Percentiles rank a stretch among this genome's conserved stretches.
phyloP scores from a whole-genome alignment of 2,113 vertebrate genomes.

The Phasianus colchicus region DNA sequence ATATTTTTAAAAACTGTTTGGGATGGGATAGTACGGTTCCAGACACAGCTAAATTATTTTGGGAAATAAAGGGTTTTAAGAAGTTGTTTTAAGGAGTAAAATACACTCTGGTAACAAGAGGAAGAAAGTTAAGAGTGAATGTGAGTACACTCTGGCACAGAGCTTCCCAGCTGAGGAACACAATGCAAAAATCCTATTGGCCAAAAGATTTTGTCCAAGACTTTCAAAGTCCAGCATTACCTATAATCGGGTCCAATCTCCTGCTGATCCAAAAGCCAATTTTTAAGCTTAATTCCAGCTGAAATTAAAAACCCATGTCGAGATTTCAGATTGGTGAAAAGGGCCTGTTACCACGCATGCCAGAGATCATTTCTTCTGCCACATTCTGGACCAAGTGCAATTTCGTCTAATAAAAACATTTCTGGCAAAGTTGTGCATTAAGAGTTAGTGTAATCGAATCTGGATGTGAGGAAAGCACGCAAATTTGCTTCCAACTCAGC shows the following conservation, averaged over 20 bases:
- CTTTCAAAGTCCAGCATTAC: constrained; percentile 70
- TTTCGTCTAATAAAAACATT: constrained; percentile 74
- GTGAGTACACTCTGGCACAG: constrained; percentile 53
- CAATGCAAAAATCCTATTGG: constrained; percentile 55
- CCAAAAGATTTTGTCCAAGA: constrained; percentile 39
- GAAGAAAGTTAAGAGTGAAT: constrained; percentile 57
- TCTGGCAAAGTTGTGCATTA: constrained; percentile 62
- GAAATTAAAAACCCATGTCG: constrained; percentile 67
- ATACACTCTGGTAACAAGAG: constrained; percentile 24
- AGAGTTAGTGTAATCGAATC: constrained; percentile 73
- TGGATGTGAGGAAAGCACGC: constrained; percentile 76
- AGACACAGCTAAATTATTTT: constrained; percentile 3
- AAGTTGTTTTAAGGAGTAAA: constrained; percentile 16
- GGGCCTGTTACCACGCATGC: constrained; percentile 50
- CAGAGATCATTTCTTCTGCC: constrained; percentile 72
- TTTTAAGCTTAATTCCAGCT: constrained; percentile 66
- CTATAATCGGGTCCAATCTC: constrained; percentile 66
- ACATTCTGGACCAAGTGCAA: constrained; percentile 72
- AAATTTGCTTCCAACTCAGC: constrained; percentile 75
- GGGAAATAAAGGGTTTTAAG: constrained; percentile 12
- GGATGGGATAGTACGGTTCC: not conserved
- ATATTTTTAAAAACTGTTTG: not conserved
- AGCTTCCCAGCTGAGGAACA: constrained; percentile 51
- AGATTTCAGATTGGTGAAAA: constrained; percentile 65
- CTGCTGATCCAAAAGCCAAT: constrained; percentile 66